Percentiles rank a stretch among this genome's conserved stretches.
Evolutionary conservation across 2,888 invertebrate species (phyloP).

Genomic region (Callimorpha dominula): DNA sequence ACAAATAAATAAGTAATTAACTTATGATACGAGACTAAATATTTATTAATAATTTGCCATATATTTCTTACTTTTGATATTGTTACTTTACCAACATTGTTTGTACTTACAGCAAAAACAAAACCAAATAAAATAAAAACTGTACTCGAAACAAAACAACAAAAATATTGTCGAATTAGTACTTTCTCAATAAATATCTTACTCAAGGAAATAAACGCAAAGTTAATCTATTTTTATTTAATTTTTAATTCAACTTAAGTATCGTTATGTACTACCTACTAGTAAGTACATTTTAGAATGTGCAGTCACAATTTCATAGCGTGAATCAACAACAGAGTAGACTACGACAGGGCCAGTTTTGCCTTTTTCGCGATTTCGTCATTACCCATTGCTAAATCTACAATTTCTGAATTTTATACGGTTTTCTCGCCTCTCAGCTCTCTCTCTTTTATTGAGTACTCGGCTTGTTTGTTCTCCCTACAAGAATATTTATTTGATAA

Average conservation of each 20-base stretch:
- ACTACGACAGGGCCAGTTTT: constrained; percentile 42
- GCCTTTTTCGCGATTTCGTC: not conserved
- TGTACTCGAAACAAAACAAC: not conserved
- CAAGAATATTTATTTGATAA: too few species aligned
- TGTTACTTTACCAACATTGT: not conserved
- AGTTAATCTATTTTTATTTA: not conserved
- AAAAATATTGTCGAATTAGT: not conserved
- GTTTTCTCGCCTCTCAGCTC: too few species aligned
- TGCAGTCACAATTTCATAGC: constrained; percentile 46
- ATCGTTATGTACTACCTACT: not conserved
- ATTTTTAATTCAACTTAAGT: constrained; percentile 1
- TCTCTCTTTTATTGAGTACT: too few species aligned
- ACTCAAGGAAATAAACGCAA: not conserved
- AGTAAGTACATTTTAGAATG: constrained; percentile 25
- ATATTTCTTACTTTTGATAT: not conserved
- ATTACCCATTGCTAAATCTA: not conserved
- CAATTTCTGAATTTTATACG: too few species aligned
- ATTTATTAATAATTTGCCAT: not conserved
- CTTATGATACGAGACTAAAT: not conserved
- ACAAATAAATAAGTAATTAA: not conserved
- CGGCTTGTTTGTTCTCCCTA: too few species aligned
- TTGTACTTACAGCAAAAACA: not conserved
- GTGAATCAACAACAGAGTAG: constrained; percentile 36
- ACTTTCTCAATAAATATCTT: not conserved
- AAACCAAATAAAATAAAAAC: not conserved